These are phyloP conservation scores for Synergus umbraculus DNA, from an alignment of 2,888 invertebrate species.

Conservation along the genomic window DNA sequence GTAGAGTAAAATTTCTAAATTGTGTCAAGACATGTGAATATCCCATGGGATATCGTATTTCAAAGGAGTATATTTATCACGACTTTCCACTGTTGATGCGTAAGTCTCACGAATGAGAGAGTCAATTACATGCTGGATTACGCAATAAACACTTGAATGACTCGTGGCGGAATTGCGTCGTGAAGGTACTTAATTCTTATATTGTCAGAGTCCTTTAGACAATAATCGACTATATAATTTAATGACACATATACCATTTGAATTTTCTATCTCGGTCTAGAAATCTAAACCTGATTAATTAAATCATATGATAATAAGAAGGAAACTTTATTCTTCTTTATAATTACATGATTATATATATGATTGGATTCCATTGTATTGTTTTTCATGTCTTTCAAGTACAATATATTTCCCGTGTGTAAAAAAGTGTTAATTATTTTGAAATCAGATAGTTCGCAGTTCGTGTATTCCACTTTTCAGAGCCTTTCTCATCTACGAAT, in stretches of 20 bases:
- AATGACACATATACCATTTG: neutral
- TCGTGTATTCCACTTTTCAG: constrained; percentile 20
- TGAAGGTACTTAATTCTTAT: constrained; percentile 26
- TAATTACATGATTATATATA: neutral
- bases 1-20: constrained; percentile 10
- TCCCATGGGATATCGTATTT: constrained; percentile 31
- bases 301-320: neutral
- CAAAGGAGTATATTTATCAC: constrained; percentile 26
- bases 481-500: constrained; percentile 24
- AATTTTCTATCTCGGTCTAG: neutral
- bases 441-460: neutral
- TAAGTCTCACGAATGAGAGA: constrained; percentile 32
- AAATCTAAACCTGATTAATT: neutral
- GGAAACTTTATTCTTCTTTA: neutral
- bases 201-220: neutral
- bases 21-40: constrained; percentile 18
- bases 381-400: neutral
- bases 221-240: neutral
- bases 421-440: constrained; percentile 2
- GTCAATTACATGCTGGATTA: constrained; percentile 36
- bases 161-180: constrained; percentile 35
- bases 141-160: constrained; percentile 35
- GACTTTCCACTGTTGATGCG: constrained; percentile 34
- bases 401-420: neutral
- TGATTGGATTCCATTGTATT: neutral